Base-by-base conservation (phyloP, 2,797 vertebrate genomes). In the Takifugu rubripes region DNA sequence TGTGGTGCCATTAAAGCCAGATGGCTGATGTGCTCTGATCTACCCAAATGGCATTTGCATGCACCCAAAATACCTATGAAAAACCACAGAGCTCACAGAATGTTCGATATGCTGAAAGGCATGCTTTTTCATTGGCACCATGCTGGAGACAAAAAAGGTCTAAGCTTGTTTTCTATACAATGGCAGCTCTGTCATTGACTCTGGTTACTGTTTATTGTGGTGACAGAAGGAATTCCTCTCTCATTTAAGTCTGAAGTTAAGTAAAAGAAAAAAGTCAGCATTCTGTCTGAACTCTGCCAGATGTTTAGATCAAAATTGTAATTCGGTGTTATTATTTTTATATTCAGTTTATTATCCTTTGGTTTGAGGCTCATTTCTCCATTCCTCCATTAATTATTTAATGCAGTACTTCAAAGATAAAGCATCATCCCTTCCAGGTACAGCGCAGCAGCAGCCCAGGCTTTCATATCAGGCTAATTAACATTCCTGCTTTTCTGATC, bases 1-100 rank as follows among this genome's bases (percentile, higher is more conserved):
- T 49, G 49, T 61, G 59, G 66, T 77, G 81, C 79, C 87, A 89
- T 90, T 87, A 83, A 84, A 87, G 79, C 80, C 84, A 84, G 87
- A 83, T 89, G 88, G 53, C 36, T 10, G 17, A 70, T 61, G 61
- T 29, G 2, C 66, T 82, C 78, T 77, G 70, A 77, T 77, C 58
- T 59, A 52, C 47, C 52, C 25, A 31, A 68, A 66, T 62, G 44
- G 49, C 76, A 66, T 82, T 24, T 61, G 52, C 59, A 40, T 63
- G 63, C 51, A 40, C 40, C 45, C 56, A 68, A 60, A 64, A 25
- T 5, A 25, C 56, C 59, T 49, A 63, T 5, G 16, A 29, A 64
- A 6, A 29, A 43, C 44, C 49, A 46, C 66, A 43, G 43, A 52
- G 54, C 58, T 66, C 40, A 54, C 42, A 9, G 54, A 40, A 24